phyloP scores from a whole-genome alignment of 2,888 invertebrate genomes.

The Cataglyphis rosenhaueri region DNA sequence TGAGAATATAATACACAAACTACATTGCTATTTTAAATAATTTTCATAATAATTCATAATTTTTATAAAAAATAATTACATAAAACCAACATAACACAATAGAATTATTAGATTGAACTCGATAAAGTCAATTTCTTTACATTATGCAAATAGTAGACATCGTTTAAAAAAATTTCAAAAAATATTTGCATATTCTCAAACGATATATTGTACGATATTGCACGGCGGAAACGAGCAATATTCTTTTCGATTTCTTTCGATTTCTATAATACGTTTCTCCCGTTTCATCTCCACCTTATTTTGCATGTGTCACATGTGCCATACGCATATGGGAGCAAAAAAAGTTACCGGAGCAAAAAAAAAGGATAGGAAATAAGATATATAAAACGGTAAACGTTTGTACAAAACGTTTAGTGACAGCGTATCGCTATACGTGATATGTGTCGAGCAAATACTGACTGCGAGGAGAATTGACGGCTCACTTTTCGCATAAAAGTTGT shows the following conservation, averaged over 20 bases:
- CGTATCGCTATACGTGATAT: constrained; percentile 6
- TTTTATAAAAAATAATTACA: neutral
- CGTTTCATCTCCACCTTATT: constrained; percentile 24
- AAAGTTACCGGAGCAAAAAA: neutral
- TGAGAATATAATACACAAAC: too few relatives aligned
- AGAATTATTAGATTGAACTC: neutral
- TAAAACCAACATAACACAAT: neutral
- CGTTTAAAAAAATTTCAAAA: neutral
- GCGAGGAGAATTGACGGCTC: constrained; percentile 4
- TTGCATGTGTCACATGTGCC: neutral
- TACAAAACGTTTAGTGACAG: constrained; percentile 22
- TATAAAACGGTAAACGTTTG: constrained; percentile 27
- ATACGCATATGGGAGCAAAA: neutral
- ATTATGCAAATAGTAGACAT: neutral
- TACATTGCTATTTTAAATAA: neutral
- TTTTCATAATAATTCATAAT: neutral
- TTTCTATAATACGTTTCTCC: neutral
- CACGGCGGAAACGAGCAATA: neutral
- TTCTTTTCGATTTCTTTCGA: neutral
- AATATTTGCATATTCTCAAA: neutral
- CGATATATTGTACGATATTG: neutral
- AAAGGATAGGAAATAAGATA: neutral
- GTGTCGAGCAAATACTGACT: constrained; percentile 3
- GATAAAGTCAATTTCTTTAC: neutral
- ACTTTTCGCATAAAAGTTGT: neutral